Evolutionary conservation across 2,113 vertebrate species (phyloP).

Genomic region (Psilopsiagon aurifrons): DNA sequence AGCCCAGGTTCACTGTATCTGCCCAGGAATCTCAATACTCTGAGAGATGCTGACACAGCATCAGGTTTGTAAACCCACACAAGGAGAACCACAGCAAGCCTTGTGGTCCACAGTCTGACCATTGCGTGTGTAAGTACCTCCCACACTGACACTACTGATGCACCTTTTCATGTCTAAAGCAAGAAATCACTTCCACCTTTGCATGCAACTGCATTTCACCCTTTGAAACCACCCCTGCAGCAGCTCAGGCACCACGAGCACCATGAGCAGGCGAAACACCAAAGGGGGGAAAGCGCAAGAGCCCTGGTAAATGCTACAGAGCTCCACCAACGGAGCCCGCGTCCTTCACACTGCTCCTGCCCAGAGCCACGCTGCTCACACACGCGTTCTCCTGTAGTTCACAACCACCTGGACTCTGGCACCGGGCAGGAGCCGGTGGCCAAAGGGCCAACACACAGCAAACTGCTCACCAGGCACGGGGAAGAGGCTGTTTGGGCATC

Average conservation of each 20-base stretch:
- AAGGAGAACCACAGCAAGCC: not conserved
- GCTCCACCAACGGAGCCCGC: accelerated
- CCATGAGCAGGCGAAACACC: too few species aligned
- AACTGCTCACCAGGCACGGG: not conserved
- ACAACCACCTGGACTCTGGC: not conserved
- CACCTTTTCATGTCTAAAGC: not conserved
- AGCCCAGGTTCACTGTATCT: not conserved
- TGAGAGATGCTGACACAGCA: not conserved
- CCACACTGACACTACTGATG: accelerated
- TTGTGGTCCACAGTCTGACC: not conserved
- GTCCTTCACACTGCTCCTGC: not conserved
- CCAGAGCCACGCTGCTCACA: not conserved
- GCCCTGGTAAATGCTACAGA: accelerated
- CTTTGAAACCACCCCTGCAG: not conserved
- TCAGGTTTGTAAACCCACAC: not conserved
- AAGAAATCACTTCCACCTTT: not conserved
- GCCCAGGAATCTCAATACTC: not conserved
- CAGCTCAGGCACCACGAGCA: not conserved
- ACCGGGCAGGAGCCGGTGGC: not conserved
- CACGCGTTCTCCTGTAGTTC: accelerated
- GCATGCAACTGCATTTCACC: not conserved
- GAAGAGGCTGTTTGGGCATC: not conserved
- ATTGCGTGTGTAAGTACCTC: accelerated
- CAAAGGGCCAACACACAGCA: not conserved
- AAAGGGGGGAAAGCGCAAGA: accelerated